Base-by-base conservation (phyloP, 2,113 vertebrate species). In the Cololabis saira region DNA sequence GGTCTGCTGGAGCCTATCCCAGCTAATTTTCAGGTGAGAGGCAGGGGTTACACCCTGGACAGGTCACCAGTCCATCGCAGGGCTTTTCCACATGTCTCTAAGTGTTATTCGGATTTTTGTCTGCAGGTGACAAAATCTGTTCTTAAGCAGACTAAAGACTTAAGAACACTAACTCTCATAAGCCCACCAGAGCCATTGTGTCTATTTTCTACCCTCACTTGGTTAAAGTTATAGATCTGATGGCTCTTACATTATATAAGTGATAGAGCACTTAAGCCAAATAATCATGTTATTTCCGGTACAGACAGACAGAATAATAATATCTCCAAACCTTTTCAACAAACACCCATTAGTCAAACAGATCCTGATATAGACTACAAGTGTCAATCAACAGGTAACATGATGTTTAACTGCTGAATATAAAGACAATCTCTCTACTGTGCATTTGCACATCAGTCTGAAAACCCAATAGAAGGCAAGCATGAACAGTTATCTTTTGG, bases 41-140 rank as follows among this genome's bases (percentile, higher is more conserved):
- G n/a, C n/a, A n/a, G n/a, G n/a, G n/a, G n/a, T n/a, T n/a, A n/a
- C n/a, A n/a, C n/a, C n/a, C n/a, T n/a, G n/a, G n/a, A n/a, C n/a
- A n/a, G n/a, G n/a, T n/a, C n/a, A n/a, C n/a, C n/a, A n/a, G n/a
- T n/a, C n/a, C n/a, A n/a, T n/a, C n/a, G n/a, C n/a, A n/a, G n/a
- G n/a, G 48, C 53, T 4, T 4, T 67, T 67, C 64, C 67, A 71
- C 67, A 67, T 74, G 67, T 18, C 24, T 47, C 17, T 52, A 62
- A 61, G 56, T 68, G 61, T 64, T 18, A 78, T 80, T 76, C 22
- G 3, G 63, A 88, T 85, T 71, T 68, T 57, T 58, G 65, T 44
- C 57, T 50, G 47, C 22, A 80, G 82, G 81, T 88, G 84, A 73
- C 56, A 86, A 87, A 86, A 89, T 84, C 77, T 51, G 42, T 66